These are phyloP conservation scores for Pipa parva DNA, from an alignment of 2,113 vertebrate genomes.

Conservation along the genomic window DNA sequence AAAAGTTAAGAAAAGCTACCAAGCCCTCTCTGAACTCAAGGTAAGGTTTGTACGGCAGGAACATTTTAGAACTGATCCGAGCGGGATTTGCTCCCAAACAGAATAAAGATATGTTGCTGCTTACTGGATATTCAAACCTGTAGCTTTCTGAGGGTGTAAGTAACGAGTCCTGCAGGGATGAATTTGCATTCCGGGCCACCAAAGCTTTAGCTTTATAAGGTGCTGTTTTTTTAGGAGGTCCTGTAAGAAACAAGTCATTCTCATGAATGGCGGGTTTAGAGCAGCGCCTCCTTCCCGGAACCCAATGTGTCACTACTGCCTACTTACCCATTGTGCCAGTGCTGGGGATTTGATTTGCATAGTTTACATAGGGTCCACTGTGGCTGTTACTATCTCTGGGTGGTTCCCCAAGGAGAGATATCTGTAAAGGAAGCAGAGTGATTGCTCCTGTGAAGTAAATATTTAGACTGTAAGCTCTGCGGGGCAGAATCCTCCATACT, in stretches of 20 bases:
- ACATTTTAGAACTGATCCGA: too few species aligned
- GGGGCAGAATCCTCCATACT: too few species aligned
- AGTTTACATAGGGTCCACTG: conserved; percentile 69
- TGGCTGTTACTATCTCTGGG: conserved; percentile 73
- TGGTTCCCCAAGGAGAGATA: conserved; percentile 76
- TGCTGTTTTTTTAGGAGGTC: conserved; percentile 61
- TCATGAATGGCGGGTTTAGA: not conserved
- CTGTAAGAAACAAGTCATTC: conserved; percentile 40
- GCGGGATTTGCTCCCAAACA: too few species aligned
- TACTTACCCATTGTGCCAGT: conserved; percentile 57
- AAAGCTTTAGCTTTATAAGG: conserved; percentile 68
- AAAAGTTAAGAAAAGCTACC: too few species aligned
- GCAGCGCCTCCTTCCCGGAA: conserved; percentile 42
- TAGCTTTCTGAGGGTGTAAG: conserved; percentile 58
- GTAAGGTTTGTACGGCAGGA: too few species aligned
- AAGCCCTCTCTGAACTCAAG: too few species aligned
- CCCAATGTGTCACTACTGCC: not conserved
- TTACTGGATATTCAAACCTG: conserved; percentile 59
- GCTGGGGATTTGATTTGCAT: conserved; percentile 63
- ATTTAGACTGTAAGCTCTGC: too few species aligned
- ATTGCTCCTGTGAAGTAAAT: too few species aligned
- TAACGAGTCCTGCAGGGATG: conserved; percentile 54
- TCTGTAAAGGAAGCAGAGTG: conserved; percentile 51
- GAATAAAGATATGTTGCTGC: too few species aligned
- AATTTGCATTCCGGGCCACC: conserved; percentile 55